phyloP scores from a whole-genome alignment of 2,888 invertebrate species.

The Penaeus monodon region DNA sequence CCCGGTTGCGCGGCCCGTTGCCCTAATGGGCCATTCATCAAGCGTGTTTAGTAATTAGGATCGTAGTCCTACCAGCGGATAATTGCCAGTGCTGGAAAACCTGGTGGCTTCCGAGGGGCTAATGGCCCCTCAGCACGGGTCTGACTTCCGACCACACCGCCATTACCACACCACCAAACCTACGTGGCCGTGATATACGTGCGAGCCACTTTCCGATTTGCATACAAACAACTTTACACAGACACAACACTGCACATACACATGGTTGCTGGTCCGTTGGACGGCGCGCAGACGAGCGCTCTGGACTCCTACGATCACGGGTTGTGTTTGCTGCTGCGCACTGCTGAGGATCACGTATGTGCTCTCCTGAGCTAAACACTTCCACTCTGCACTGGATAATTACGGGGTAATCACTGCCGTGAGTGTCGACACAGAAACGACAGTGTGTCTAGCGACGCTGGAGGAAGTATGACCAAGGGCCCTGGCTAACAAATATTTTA shows the following conservation, averaged over 20 bases:
- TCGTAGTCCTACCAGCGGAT: conserved; percentile 15
- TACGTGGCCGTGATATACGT: conserved; percentile 47
- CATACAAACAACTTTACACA: conserved; percentile 54
- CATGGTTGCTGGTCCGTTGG: conserved; percentile 43
- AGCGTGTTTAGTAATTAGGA: conserved; percentile 53
- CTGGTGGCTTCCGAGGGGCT: conserved; percentile 21
- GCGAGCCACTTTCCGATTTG: conserved; percentile 50
- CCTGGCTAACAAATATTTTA: conserved; percentile 64
- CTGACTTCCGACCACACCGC: conserved; percentile 30
- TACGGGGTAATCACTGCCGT: conserved; percentile 55
- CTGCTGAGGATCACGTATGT: conserved; percentile 36
- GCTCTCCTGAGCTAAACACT: conserved; percentile 30
- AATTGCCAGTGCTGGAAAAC: conserved; percentile 41
- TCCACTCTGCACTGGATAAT: conserved; percentile 45
- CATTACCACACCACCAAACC: conserved; percentile 35
- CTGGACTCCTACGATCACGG: conserved; percentile 21
- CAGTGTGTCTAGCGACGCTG: conserved; percentile 56
- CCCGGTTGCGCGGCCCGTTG: conserved; percentile 14
- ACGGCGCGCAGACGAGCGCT: conserved; percentile 40
- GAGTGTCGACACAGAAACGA: conserved; percentile 56
- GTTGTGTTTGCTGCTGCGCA: conserved; percentile 43
- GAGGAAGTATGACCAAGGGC: conserved; percentile 61
- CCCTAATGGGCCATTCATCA: conserved; percentile 52
- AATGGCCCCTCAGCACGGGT: conserved; percentile 25
- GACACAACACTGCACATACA: conserved; percentile 52